Evolutionary conservation across 1,140 invertebrate species (phyloP).

Genomic region (Drosophila lacteicornis): DNA sequence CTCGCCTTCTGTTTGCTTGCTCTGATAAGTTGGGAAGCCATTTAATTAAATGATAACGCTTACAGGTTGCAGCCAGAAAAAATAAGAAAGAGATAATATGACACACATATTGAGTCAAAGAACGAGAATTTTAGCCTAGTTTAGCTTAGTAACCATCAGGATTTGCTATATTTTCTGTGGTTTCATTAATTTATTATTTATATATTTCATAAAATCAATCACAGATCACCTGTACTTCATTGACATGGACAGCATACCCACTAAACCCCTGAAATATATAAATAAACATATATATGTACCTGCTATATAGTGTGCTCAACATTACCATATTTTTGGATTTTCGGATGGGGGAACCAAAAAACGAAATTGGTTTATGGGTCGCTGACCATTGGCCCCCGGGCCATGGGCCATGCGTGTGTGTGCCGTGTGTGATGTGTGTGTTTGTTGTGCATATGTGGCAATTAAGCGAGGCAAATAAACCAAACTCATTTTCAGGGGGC

Average conservation of each 20-base stretch:
- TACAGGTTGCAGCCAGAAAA: neutral
- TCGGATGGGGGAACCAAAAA: conserved; percentile 16
- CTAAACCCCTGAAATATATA: neutral
- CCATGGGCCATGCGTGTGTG: conserved; percentile 16
- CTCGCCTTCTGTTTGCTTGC: neutral
- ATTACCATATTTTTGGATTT: conserved; percentile 15
- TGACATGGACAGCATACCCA: neutral
- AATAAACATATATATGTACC: neutral
- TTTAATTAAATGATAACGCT: conserved; percentile 6
- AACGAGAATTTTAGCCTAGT: neutral
- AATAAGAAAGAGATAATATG: neutral
- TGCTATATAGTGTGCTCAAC: neutral
- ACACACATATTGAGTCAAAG: neutral
- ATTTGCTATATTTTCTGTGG: too few relatives aligned
- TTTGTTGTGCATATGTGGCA: conserved; percentile 37
- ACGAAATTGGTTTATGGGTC: conserved; percentile 48
- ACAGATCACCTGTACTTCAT: neutral
- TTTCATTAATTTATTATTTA: neutral
- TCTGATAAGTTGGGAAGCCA: neutral
- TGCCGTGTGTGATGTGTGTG: neutral
- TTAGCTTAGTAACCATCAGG: too few relatives aligned
- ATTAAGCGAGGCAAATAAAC: conserved; percentile 39
- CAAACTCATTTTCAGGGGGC: conserved; percentile 22
- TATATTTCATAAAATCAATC: too few relatives aligned
- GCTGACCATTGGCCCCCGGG: conserved; percentile 45